Conservation (phyloP, 2,888 invertebrate species). For the Drosophila silvestris region DNA sequence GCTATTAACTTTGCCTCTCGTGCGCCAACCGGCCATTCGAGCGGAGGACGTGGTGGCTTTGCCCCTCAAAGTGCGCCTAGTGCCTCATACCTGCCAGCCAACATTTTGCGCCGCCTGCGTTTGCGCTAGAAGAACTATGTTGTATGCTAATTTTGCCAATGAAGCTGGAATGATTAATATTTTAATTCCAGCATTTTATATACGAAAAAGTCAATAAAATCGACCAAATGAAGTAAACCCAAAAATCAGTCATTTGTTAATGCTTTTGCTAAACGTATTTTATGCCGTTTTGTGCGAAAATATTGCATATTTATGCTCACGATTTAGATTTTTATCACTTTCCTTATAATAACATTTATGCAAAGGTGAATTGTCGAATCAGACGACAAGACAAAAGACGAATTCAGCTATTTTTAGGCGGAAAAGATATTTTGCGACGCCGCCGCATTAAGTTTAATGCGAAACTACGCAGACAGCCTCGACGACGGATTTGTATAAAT, state of each 20-base stretch:
- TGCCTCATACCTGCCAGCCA: slow-evolving; percentile 73
- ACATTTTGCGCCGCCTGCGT: slow-evolving; percentile 76
- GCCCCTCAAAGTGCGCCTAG: slow-evolving; percentile 50
- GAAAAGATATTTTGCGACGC: slow-evolving; percentile 69
- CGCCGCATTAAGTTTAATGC: slow-evolving; percentile 67
- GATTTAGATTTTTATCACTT: slow-evolving; percentile 67
- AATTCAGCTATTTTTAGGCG: slow-evolving; percentile 66
- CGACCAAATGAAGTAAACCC: slow-evolving; percentile 43
- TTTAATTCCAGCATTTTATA: slow-evolving; percentile 53
- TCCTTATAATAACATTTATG: slow-evolving; percentile 78
- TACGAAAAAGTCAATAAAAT: slow-evolving; percentile 62
- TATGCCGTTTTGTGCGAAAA: slow-evolving; percentile 47
- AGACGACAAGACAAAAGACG: slow-evolving; percentile 63
- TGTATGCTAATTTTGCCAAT: slow-evolving; percentile 39
- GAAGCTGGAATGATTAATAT: slow-evolving; percentile 59
- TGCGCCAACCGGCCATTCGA: slow-evolving; percentile 41
- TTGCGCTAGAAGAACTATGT: slow-evolving; percentile 60
- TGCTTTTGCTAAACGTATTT: slow-evolving; percentile 39
- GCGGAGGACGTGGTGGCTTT: slow-evolving; percentile 26
- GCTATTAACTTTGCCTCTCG: slow-evolving; percentile 79
- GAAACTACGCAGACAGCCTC: slow-evolving; percentile 69
- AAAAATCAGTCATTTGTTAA: slow-evolving; percentile 42
- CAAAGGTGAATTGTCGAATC: slow-evolving; percentile 62
- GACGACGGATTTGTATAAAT: slow-evolving; percentile 74
- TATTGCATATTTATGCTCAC: slow-evolving; percentile 74